A percentile compares a stretch with the other conserved stretches of the same genome.
Evolutionary conservation across 35 echinoderm and acorn worm genomes (phyloP).

Genomic region (Amphiura filiformis): DNA sequence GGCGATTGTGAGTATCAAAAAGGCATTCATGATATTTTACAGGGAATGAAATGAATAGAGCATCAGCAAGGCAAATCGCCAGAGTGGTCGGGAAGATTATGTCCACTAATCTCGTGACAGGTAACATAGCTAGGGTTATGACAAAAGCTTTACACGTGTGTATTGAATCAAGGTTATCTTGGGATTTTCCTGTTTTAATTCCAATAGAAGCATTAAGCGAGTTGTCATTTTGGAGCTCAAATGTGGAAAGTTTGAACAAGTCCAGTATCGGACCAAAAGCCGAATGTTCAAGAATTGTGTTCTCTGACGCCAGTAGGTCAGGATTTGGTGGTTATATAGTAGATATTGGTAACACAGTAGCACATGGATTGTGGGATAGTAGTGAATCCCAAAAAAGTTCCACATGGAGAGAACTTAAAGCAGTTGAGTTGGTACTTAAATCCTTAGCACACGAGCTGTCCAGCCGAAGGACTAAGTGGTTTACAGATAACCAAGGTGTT

Average conservation of each 20-base stretch:
- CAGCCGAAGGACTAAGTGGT: neutral
- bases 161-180: neutral
- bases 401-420: slow-evolving; percentile 33
- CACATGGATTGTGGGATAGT: neutral
- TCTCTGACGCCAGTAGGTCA: neutral
- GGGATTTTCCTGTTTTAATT: neutral
- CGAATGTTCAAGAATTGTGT: slow-evolving; percentile 9
- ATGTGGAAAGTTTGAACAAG: neutral
- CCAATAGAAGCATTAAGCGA: neutral
- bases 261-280: neutral
- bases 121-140: slow-evolving; percentile 18
- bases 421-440: slow-evolving; percentile 18
- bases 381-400: neutral
- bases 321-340: slow-evolving; percentile 11
- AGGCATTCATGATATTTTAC: neutral
- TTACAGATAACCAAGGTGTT: slow-evolving; percentile 20
- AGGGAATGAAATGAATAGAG: neutral
- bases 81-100: neutral
- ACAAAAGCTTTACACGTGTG: neutral
- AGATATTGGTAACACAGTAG: neutral
- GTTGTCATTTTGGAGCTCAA: neutral
- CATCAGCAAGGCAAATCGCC: neutral
- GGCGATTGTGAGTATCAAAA: neutral
- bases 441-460: neutral
- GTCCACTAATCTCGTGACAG: neutral